phyloP scores from a whole-genome alignment of 2,113 vertebrate species.

The Ranitomeya variabilis region DNA sequence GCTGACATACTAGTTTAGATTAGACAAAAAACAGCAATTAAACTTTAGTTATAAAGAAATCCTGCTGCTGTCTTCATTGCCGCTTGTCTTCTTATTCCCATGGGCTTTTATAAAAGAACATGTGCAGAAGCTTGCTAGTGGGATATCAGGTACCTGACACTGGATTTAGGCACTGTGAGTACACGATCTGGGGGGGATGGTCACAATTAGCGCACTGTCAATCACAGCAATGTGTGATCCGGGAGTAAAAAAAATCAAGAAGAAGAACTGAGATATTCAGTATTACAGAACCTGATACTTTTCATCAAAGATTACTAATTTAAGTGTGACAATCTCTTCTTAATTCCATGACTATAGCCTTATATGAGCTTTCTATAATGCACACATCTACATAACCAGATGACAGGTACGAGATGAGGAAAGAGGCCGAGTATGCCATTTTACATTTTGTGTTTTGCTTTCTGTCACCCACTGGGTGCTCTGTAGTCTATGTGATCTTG shows the following conservation, averaged over 20 bases:
- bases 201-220: slow-evolving; percentile 8
- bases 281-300: neutral
- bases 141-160: neutral
- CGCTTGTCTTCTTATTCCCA: neutral
- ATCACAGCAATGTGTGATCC: neutral
- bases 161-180: neutral
- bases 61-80: neutral
- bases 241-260: slow-evolving; percentile 1
- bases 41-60: slow-evolving; percentile 4
- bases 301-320: neutral
- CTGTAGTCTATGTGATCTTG: no score
- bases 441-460: no score
- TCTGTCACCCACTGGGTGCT: no score
- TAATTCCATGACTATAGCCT: no score
- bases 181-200: neutral
- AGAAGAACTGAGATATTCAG: neutral
- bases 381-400: no score
- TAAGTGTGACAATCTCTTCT: no score
- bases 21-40: slow-evolving; percentile 25
- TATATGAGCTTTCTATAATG: no score
- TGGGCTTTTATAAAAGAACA: neutral
- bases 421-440: no score
- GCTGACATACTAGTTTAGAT: slow-evolving; percentile 28
- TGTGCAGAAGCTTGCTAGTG: neutral
- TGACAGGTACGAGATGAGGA: no score